Evolutionary conservation across 2,113 vertebrate genomes (phyloP).

Genomic region (human): DNA sequence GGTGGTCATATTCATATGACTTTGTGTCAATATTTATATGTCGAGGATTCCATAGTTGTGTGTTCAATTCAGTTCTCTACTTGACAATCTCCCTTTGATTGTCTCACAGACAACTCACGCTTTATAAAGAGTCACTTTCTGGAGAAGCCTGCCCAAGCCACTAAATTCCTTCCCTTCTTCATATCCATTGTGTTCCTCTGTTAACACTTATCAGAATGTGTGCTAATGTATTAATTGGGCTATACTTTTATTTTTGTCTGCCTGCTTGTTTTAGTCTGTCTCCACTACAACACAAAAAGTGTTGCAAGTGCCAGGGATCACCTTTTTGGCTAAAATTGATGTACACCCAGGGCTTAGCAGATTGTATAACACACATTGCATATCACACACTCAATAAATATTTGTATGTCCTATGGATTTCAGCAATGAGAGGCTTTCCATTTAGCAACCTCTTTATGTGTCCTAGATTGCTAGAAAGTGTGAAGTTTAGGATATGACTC

Average conservation of each 20-base stretch:
- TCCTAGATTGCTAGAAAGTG: accelerated
- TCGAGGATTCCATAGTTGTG: too few species aligned
- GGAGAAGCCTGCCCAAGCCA: too few species aligned
- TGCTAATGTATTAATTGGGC: background rate
- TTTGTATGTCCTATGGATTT: background rate
- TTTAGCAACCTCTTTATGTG: accelerated
- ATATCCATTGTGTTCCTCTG: accelerated
- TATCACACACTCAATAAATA: accelerated
- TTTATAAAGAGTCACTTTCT: background rate
- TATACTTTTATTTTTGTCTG: background rate
- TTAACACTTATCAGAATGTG: background rate
- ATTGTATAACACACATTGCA: background rate
- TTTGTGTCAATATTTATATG: accelerated
- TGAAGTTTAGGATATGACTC: accelerated
- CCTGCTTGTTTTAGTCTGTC: background rate
- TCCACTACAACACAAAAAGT: background rate
- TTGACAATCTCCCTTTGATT: too few species aligned
- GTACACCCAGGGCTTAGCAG: accelerated
- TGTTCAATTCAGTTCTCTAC: background rate
- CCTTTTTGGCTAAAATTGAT: background rate
- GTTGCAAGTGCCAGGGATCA: background rate
- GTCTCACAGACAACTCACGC: background rate
- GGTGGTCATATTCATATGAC: background rate
- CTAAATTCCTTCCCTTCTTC: accelerated
- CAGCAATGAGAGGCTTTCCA: background rate